These are phyloP conservation scores for Poliocrania exsul DNA, from an alignment of 2,797 vertebrate genomes.

Conservation along the genomic window DNA sequence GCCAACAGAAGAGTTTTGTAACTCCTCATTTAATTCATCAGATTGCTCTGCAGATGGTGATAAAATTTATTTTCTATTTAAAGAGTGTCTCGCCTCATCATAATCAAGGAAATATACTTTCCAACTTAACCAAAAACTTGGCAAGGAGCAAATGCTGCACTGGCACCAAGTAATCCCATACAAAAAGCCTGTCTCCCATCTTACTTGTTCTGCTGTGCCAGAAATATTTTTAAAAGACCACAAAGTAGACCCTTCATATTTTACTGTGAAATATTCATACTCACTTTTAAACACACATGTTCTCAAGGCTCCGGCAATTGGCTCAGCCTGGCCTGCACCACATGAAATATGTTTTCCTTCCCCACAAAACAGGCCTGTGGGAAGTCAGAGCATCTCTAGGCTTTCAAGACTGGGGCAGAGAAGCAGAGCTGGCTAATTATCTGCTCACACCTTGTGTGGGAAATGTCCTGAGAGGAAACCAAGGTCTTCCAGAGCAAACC, in stretches of 20 bases:
- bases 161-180: slow-evolving; percentile 37
- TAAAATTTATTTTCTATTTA: slow-evolving; percentile 56
- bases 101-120: slow-evolving; percentile 38
- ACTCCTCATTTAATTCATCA: slow-evolving; percentile 43
- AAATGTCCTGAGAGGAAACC: background rate
- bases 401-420: background rate
- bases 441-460: background rate
- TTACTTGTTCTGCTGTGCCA: slow-evolving; percentile 22
- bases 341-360: background rate
- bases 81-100: slow-evolving; percentile 43
- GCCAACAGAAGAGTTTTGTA: background rate
- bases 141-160: slow-evolving; percentile 11
- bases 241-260: slow-evolving; percentile 43
- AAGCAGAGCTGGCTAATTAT: background rate
- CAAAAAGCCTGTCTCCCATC: slow-evolving; percentile 36
- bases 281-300: background rate
- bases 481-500: background rate
- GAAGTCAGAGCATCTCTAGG: background rate
- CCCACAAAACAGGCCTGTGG: background rate
- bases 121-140: slow-evolving; percentile 45
- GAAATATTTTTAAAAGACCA: slow-evolving; percentile 52
- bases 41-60: slow-evolving; percentile 48
- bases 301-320: background rate
- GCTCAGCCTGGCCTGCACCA: background rate
- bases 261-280: slow-evolving; percentile 8